Percentiles rank a stretch among this genome's conserved stretches.
Conservation (phyloP, 2,888 invertebrate species). For the Ophion ellenae region DNA sequence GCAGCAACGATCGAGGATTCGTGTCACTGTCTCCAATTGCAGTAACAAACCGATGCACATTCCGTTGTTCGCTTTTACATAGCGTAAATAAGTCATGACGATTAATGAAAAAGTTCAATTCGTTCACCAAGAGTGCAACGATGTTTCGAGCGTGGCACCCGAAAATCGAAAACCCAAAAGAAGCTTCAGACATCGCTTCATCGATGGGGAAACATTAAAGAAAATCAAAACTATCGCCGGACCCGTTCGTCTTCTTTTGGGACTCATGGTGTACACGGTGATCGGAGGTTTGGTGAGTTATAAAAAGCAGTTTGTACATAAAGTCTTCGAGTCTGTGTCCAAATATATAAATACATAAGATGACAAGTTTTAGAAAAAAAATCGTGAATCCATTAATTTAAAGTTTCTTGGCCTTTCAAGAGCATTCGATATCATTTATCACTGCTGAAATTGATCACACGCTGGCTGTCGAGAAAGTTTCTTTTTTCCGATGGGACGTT, state of each 20-base stretch:
- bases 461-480: too few relatives aligned
- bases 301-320: conserved; percentile 45
- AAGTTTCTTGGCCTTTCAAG: too few relatives aligned
- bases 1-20: background rate
- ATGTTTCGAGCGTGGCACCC: conserved; percentile 37
- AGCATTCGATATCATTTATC: too few relatives aligned
- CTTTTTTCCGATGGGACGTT: too few relatives aligned
- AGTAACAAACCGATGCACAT: too few relatives aligned
- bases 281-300: conserved; percentile 91
- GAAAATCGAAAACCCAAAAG: conserved; percentile 5
- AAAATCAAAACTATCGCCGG: conserved; percentile 88
- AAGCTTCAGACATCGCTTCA: conserved; percentile 30
- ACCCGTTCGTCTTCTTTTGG: conserved; percentile 90
- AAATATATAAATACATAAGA: background rate
- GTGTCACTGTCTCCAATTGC: too few relatives aligned
- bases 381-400: background rate
- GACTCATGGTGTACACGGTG: conserved; percentile 91
- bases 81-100: conserved; percentile 34
- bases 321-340: background rate
- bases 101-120: conserved; percentile 55
- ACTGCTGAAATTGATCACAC: too few relatives aligned
- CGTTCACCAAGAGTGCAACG: conserved; percentile 53
- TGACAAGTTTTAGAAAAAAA: background rate
- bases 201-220: conserved; percentile 55
- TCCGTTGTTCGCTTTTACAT: background rate